These are phyloP conservation scores for Schizotus pectinicornis DNA, from an alignment of 2,888 invertebrate genomes.

Conservation along the genomic window DNA sequence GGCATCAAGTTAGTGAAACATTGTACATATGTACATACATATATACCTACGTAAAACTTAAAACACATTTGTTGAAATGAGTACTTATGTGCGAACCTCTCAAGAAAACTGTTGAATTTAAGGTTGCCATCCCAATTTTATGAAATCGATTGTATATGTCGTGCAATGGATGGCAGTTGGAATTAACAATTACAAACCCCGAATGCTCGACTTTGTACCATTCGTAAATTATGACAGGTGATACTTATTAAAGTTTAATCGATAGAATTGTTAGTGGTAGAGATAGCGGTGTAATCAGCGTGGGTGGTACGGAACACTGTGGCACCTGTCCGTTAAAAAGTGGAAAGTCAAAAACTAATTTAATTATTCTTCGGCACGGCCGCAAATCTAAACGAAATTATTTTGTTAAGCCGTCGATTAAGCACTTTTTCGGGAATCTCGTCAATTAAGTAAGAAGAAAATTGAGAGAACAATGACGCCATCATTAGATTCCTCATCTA, in stretches of 20 bases:
- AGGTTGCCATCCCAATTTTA: too few species aligned
- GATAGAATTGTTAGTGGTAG: slow-evolving; percentile 18
- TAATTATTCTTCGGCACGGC: slow-evolving; percentile 13
- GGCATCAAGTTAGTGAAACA: too few species aligned
- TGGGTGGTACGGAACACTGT: slow-evolving; percentile 32
- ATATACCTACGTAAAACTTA: too few species aligned
- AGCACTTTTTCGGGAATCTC: too few species aligned
- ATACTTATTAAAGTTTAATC: slow-evolving; percentile 23
- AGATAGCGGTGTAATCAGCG: slow-evolving; percentile 26
- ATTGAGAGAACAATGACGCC: slow-evolving; percentile 25
- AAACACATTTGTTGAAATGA: too few species aligned
- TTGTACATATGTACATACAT: too few species aligned
- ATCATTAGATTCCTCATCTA: slow-evolving; percentile 21
- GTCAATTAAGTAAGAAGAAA: slow-evolving; percentile 16
- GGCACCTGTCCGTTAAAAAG: slow-evolving; percentile 26
- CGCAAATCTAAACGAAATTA: slow-evolving; percentile 22
- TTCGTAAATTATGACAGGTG: slow-evolving; percentile 20
- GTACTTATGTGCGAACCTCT: too few species aligned
- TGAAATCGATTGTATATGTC: too few species aligned
- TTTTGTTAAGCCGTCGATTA: slow-evolving; percentile 13
- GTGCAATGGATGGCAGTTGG: background rate
- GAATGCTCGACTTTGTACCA: too few species aligned
- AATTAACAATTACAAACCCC: too few species aligned
- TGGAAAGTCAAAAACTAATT: slow-evolving; percentile 18
- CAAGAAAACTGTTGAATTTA: too few species aligned